These are phyloP conservation scores for Prionailurus viverrinus DNA, from an alignment of 2,113 vertebrate species.

Conservation along the genomic window DNA sequence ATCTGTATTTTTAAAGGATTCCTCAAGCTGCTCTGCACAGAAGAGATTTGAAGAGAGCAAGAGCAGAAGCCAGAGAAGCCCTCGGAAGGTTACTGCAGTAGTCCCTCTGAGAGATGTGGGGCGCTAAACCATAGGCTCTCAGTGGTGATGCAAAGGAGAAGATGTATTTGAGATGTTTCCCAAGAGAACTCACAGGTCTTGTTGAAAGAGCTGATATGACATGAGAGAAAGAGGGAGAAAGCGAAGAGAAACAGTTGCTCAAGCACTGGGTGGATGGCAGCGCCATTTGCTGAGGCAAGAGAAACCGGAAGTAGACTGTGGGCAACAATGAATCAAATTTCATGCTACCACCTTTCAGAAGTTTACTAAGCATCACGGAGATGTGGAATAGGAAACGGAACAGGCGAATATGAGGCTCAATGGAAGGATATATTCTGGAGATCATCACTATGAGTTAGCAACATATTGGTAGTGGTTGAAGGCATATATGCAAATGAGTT, in stretches of 20 bases:
- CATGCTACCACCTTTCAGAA: neutral
- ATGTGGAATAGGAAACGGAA: neutral
- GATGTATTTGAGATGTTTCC: neutral
- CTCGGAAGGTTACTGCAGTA: neutral
- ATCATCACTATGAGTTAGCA: neutral
- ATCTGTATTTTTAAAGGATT: neutral
- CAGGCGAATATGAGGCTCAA: neutral
- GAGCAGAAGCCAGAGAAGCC: neutral
- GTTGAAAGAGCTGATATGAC: neutral
- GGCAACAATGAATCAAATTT: neutral
- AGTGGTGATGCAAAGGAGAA: neutral
- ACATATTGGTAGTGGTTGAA: neutral
- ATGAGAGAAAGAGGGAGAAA: neutral
- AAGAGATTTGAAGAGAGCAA: neutral
- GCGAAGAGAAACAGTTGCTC: neutral
- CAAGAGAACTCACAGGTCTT: neutral
- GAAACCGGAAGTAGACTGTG: neutral
- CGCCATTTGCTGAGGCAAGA: neutral
- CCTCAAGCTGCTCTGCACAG: neutral
- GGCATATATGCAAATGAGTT: neutral
- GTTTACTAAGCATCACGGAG: neutral
- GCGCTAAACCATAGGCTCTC: neutral
- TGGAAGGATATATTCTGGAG: neutral
- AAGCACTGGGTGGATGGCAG: neutral
- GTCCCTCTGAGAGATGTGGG: neutral